A percentile compares a stretch with the other conserved stretches of the same genome.
phyloP scores from a whole-genome alignment of 2,888 invertebrate genomes.

The Lasioglossum figueresi region DNA sequence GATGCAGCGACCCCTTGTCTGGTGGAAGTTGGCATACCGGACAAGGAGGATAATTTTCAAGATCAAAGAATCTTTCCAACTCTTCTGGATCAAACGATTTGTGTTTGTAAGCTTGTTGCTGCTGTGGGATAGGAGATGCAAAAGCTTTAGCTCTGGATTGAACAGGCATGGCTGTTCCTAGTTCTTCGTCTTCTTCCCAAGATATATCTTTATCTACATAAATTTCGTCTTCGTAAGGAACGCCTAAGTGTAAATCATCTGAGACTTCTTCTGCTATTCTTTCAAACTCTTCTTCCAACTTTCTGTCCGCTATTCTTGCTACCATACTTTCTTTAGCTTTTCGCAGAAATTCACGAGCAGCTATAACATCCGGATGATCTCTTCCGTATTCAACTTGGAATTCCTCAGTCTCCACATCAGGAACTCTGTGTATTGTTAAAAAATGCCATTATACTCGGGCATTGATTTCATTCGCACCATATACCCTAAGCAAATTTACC shows the following conservation, averaged over 20 bases:
- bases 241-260: constrained; percentile 58
- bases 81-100: constrained; percentile 65
- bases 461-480: neutral
- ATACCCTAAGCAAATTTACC: constrained; percentile 21
- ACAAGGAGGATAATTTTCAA: constrained; percentile 67
- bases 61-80: constrained; percentile 75
- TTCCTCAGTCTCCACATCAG: constrained; percentile 62
- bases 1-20: constrained; percentile 68
- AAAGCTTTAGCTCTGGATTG: constrained; percentile 66
- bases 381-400: constrained; percentile 61
- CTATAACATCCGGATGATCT: constrained; percentile 72
- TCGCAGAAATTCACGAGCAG: constrained; percentile 69
- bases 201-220: constrained; percentile 69
- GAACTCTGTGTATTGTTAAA: constrained; percentile 48
- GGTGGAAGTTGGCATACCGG: constrained; percentile 63
- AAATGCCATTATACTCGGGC: neutral
- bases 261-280: constrained; percentile 45
- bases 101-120: constrained; percentile 32
- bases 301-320: constrained; percentile 53
- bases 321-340: constrained; percentile 40
- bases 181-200: constrained; percentile 69
- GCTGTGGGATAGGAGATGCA: constrained; percentile 59
- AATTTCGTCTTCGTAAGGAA: constrained; percentile 70
- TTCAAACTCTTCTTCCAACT: constrained; percentile 65
- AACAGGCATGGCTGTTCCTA: constrained; percentile 53